phyloP scores from a whole-genome alignment of 2,113 vertebrate genomes.

The Colinus virginianus region DNA sequence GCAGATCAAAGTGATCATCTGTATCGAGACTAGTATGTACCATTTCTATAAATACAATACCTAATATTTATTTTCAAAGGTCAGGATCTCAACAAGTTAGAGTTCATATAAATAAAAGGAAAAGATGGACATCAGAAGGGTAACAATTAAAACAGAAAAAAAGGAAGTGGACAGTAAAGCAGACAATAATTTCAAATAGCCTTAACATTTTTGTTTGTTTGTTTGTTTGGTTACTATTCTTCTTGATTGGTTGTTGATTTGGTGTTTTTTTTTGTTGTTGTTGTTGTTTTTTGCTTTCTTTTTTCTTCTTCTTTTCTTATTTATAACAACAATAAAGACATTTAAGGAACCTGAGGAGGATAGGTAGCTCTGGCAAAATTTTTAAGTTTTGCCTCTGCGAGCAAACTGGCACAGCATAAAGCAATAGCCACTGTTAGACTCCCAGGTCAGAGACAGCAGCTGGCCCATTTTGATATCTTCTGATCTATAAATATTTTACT shows the following conservation, averaged over 20 bases:
- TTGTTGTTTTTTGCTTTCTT: background rate
- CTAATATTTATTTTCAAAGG: background rate
- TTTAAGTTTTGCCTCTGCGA: background rate
- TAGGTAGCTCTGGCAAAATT: background rate
- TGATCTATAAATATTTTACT: background rate
- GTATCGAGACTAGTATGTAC: background rate
- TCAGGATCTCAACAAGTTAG: fast-evolving
- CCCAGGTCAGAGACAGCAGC: background rate
- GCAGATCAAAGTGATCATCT: background rate
- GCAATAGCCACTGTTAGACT: background rate
- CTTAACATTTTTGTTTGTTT: background rate
- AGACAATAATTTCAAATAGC: background rate
- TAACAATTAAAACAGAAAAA: background rate
- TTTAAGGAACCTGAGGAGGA: background rate
- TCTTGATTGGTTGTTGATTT: background rate
- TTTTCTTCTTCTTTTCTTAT: background rate
- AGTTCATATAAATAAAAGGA: background rate
- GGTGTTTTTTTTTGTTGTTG: background rate
- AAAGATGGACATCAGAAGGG: background rate
- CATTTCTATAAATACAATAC: background rate
- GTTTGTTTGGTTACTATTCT: background rate
- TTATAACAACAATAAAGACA: background rate
- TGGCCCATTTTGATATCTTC: background rate
- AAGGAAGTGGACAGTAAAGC: background rate
- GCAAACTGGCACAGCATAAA: background rate